Evolutionary conservation across 2,888 invertebrate species (phyloP), one percentile per base, ranked within the genome.

Genomic region (Drosophila pegasa): DNA sequence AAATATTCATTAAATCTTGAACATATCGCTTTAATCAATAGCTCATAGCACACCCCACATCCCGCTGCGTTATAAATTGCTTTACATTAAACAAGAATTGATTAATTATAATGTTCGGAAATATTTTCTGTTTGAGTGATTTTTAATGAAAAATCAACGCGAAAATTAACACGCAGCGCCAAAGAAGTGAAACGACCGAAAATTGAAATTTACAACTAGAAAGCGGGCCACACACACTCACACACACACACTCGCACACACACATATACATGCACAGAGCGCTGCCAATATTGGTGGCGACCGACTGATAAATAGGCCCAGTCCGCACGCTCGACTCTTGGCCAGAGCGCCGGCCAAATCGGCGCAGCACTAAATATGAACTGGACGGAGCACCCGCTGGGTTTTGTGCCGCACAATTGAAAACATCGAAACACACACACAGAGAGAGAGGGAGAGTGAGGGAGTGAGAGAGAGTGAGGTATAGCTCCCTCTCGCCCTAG

Each of bases 361-460:
- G 64, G 52, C 51, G 45, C 59, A 65, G 67, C 78, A 68, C 84
- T 79, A 83, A 83, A 79, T 79, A 83, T 76, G 58, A 82, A 72
- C 75, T 68, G 67, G 60, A 25, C 63, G 31, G 22, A 27, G 57
- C 76, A 29, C 57, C 55, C 51, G 71, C 27, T 48, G 58, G 51
- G 50, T 59, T 68, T 71, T 72, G 56, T 59, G 70, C 66, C 62
- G 61, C 71, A 76, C 76, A 76, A 82, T 75, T 80, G 75, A 74
- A 80, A 75, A 50, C 48, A 61, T 59, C 57, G 52, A 52, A 51
- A 58, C 51, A 55, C 55, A 45, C 50, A 54, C 61, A 35, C 8
- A 54, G 29, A 43, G 33, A 25, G 12, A 10, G 27, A 4, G 27
- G 4, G n/a, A 4, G 25, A 3, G 22, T 25, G 43, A 25, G 14